Percentiles rank a stretch among this genome's conserved stretches.
phyloP scores from a whole-genome alignment of 1,140 invertebrate species.

The Drosophila tsacasi region DNA sequence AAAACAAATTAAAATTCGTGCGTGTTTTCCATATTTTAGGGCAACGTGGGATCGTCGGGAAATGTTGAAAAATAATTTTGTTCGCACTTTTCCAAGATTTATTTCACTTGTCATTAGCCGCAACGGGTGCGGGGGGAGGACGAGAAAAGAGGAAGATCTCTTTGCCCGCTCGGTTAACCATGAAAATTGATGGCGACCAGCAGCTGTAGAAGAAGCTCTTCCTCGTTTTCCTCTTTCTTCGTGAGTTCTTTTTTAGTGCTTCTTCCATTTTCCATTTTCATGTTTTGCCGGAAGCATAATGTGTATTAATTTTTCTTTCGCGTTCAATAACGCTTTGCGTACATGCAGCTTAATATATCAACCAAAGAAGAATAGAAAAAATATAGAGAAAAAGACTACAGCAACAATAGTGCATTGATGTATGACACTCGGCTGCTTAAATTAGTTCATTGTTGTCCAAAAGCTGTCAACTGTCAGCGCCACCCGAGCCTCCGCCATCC shows the following conservation, averaged over 20 bases:
- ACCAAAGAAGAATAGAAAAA: constrained; percentile 22
- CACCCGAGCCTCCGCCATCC: background rate
- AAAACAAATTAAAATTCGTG: constrained; percentile 64
- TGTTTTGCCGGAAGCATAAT: constrained; percentile 74
- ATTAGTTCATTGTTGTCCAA: constrained; percentile 81
- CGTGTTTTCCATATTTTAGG: constrained; percentile 68
- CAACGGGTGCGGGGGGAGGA: background rate
- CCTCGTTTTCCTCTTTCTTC: constrained; percentile 15
- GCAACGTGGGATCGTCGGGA: background rate
- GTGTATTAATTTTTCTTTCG: constrained; percentile 68
- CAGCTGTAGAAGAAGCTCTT: constrained; percentile 56
- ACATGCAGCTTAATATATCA: constrained; percentile 69
- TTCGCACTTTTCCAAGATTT: constrained; percentile 68
- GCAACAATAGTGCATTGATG: constrained; percentile 55
- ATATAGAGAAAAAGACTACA: constrained; percentile 2
- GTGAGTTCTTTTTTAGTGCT: constrained; percentile 15
- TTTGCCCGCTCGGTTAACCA: constrained; percentile 68
- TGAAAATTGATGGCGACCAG: constrained; percentile 78
- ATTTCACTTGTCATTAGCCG: constrained; percentile 71
- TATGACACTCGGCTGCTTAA: constrained; percentile 69
- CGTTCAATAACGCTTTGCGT: constrained; percentile 67
- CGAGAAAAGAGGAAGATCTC: constrained; percentile 15
- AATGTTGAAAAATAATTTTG: constrained; percentile 37
- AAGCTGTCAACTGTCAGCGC: constrained; percentile 74
- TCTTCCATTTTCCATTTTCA: constrained; percentile 42